These are phyloP conservation scores for Tribolium freemani DNA, from an alignment of 2,888 invertebrate species.

Conservation along the genomic window DNA sequence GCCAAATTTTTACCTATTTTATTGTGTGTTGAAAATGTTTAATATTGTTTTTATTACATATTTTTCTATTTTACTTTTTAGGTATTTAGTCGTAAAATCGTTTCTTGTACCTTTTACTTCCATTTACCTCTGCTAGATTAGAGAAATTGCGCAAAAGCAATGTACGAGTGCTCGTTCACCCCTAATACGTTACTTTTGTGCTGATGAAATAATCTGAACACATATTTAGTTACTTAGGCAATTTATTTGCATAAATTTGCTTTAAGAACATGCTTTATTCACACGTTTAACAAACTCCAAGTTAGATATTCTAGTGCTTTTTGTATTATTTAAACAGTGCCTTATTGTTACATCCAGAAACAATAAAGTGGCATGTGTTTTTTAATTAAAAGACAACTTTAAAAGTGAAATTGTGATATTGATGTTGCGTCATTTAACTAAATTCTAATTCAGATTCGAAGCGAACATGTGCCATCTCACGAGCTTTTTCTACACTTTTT, in stretches of 20 bases:
- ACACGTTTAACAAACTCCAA: conserved; percentile 44
- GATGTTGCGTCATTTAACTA: conserved; percentile 53
- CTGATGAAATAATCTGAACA: conserved; percentile 15
- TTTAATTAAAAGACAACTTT: conserved; percentile 52
- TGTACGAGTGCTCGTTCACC: conserved; percentile 1
- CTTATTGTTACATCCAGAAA: conserved; percentile 58
- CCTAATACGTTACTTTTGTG: conserved; percentile 14
- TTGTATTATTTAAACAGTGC: conserved; percentile 58
- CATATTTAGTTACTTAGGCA: conserved; percentile 64
- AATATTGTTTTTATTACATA: conserved; percentile 61
- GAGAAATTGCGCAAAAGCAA: conserved; percentile 11
- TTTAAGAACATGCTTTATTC: conserved; percentile 59
- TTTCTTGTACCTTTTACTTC: conserved; percentile 56
- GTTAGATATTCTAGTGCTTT: conserved; percentile 3
- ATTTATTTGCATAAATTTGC: conserved; percentile 67
- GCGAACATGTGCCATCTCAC: conserved; percentile 59
- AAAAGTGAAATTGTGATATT: conserved; percentile 57
- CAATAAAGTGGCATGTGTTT: conserved; percentile 61
- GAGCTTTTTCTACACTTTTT: conserved; percentile 47
- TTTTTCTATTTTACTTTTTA: conserved; percentile 62
- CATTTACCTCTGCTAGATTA: conserved; percentile 51
- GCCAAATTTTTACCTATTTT: conserved; percentile 65
- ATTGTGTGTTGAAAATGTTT: conserved; percentile 58
- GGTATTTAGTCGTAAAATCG: conserved; percentile 48
- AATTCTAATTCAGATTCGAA: conserved; percentile 38